A percentile compares a stretch with the other conserved stretches of the same genome.
Conservation (phyloP, 2,888 invertebrate genomes). For the Mycalesis mineus region DNA sequence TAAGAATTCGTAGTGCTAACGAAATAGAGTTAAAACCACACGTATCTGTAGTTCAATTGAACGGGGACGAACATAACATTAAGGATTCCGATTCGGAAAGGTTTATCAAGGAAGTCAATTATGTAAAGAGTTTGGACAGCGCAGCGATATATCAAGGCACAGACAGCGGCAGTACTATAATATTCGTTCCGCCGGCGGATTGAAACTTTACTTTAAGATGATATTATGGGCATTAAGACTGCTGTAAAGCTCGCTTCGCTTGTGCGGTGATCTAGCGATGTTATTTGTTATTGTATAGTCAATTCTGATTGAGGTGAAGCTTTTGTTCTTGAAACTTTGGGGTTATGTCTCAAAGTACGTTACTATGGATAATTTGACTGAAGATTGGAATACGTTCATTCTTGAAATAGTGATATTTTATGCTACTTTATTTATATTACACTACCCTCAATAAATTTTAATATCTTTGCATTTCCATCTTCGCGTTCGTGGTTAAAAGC, state of each 20-base stretch:
- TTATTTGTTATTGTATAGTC: constrained; percentile 3
- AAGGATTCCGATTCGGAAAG: constrained; percentile 47
- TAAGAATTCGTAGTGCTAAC: constrained; percentile 35
- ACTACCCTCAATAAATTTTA: no score
- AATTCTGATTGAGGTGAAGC: constrained; percentile 1
- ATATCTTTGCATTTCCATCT: no score
- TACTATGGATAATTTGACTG: no score
- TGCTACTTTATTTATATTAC: no score
- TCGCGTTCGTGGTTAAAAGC: no score
- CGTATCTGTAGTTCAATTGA: constrained; percentile 63
- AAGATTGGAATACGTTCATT: no score
- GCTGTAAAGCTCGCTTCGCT: constrained; percentile 6
- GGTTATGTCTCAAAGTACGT: no score
- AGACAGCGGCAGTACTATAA: constrained; percentile 69
- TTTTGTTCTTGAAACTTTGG: neutral
- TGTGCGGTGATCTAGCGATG: neutral
- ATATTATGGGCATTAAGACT: constrained; percentile 13
- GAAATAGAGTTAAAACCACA: constrained; percentile 54
- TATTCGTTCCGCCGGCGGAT: constrained; percentile 67
- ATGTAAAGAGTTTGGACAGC: constrained; percentile 56
- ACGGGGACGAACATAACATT: constrained; percentile 55
- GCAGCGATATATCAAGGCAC: constrained; percentile 58
- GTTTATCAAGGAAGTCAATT: constrained; percentile 55
- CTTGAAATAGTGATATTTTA: no score
- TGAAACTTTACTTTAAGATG: constrained; percentile 39